Conservation (phyloP, 2,113 vertebrate genomes). For the Eira barbara region DNA sequence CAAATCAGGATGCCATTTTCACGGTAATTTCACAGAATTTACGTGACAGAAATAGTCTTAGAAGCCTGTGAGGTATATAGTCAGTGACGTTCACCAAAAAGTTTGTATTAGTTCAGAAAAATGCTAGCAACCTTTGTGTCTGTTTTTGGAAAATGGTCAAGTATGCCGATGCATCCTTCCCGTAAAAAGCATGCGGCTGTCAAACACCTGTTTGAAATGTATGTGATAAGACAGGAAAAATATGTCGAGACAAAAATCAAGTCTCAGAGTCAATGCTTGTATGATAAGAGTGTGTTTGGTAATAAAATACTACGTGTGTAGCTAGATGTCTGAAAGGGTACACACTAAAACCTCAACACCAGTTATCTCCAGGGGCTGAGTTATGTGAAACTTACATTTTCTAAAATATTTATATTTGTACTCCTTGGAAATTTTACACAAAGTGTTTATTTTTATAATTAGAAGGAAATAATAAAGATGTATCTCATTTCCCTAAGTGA, state of each 20-base stretch:
- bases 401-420: background rate
- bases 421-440: background rate
- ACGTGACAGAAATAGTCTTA: background rate
- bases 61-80: background rate
- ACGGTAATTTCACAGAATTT: background rate
- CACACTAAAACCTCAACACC: background rate
- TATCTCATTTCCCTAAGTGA: background rate
- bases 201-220: background rate
- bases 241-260: background rate
- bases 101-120: background rate
- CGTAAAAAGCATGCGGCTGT: background rate
- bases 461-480: constrained; percentile 12
- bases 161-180: background rate
- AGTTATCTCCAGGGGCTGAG: background rate
- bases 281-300: background rate
- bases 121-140: background rate
- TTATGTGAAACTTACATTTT: background rate
- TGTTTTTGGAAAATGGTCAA: background rate
- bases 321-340: background rate
- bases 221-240: background rate
- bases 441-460: background rate
- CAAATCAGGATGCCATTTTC: background rate
- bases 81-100: background rate
- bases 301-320: background rate
- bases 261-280: background rate